Evolutionary conservation across 2,113 vertebrate genomes (phyloP).

Genomic region (Cheilinus undulatus): DNA sequence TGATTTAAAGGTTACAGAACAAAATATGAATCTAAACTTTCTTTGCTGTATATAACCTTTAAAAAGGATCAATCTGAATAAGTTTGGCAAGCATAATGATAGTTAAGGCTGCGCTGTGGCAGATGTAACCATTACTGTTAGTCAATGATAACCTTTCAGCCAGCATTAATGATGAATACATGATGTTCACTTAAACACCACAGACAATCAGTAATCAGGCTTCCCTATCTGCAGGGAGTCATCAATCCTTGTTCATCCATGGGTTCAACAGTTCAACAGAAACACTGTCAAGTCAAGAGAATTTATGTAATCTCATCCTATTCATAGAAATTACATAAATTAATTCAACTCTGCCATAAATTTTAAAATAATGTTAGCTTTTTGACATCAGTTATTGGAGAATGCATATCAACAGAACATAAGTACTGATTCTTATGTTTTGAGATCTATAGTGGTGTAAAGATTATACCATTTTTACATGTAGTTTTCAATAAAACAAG

Average conservation of each 20-base stretch:
- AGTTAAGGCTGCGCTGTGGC: neutral
- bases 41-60: too few species aligned
- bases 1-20: neutral
- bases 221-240: constrained; percentile 1
- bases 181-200: neutral
- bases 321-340: neutral
- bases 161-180: neutral
- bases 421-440: too few species aligned
- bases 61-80: neutral
- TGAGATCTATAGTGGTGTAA: too few species aligned
- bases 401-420: neutral
- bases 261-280: neutral
- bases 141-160: neutral
- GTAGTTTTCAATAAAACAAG: too few species aligned
- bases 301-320: constrained; percentile 3
- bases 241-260: neutral
- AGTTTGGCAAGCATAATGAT: neutral
- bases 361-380: too few species aligned
- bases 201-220: constrained; percentile 7
- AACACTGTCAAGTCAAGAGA: neutral
- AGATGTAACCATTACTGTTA: neutral
- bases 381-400: neutral
- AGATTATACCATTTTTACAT: too few species aligned
- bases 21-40: neutral
- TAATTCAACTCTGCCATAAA: too few species aligned